A percentile compares a stretch with the other conserved stretches of the same genome.
Evolutionary conservation across 2,888 invertebrate species (phyloP).

Genomic region (Campopleginae sp.): DNA sequence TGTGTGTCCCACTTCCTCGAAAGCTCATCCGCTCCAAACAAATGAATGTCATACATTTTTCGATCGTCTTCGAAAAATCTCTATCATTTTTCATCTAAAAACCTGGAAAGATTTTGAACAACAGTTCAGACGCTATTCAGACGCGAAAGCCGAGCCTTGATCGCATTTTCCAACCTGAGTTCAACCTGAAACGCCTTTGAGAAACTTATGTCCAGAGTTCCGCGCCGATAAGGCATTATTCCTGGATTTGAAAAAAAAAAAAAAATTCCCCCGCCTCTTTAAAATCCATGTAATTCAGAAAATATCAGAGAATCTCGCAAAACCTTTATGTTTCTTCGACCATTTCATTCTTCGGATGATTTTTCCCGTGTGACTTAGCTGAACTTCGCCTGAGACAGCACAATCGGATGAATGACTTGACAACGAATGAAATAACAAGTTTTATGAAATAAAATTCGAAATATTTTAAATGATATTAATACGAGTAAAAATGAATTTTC

Average conservation of each 20-base stretch:
- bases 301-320: background rate
- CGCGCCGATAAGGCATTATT: too few relatives aligned
- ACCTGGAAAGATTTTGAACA: background rate
- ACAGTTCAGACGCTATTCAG: too few relatives aligned
- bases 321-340: background rate
- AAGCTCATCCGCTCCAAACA: conserved; percentile 21
- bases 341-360: background rate
- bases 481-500: background rate
- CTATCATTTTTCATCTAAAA: background rate
- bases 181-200: too few relatives aligned
- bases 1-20: conserved; percentile 31
- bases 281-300: too few relatives aligned
- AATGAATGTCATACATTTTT: conserved; percentile 28
- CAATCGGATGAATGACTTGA: background rate
- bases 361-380: background rate
- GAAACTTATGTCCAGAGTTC: too few relatives aligned
- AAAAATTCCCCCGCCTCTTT: too few relatives aligned
- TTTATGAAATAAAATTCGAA: background rate
- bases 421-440: background rate
- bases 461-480: background rate
- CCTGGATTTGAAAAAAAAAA: too few relatives aligned
- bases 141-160: too few relatives aligned
- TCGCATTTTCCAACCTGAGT: too few relatives aligned
- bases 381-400: background rate
- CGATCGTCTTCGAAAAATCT: conserved; percentile 10